Evolutionary conservation across 2,797 vertebrate species (phyloP), one percentile per base, ranked within the genome.

Genomic region (Leucoraja ocellata): DNA sequence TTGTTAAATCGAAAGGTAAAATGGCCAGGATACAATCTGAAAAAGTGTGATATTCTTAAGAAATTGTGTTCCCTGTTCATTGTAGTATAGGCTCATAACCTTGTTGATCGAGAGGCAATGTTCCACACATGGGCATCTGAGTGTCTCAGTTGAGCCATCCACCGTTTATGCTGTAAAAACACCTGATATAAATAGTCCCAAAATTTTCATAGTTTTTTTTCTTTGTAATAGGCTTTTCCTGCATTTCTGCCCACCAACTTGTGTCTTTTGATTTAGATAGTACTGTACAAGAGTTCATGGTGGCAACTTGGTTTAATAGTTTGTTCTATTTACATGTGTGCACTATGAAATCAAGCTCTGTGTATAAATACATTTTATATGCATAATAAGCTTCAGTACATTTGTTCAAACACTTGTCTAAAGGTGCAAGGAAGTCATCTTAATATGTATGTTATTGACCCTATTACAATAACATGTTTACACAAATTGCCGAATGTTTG

Each of bases 341-440:
- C 63, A 88, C 84, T 88, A 58, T 88, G 84, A 88, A 88, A 36
- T 88, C 84, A 36, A 36, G 32, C 61, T 86, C 28, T 88, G 28
- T 88, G 81, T 61, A 84, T 84, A 84, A 84, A 88, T 65, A 88
- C n/a, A 88, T 65, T 88, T 68, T 88, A 68, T 68, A 65, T 32
- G 32, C 54, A 61, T 88, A 68, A n/a, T 88, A 68, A 63, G 32
- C 61, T 65, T 68, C 68, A 32, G n/a, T 10, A 32, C 61, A 68
- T 88, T 68, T 88, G n/a, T 68, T 88, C 65, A 54, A 28, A 86
- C 14, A 1, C 58, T 65, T 84, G 25, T 11, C 25, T 28, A 36
- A 68, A 21, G 63, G 63, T 68, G 84, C 84, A 88, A 68, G 63
- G n/a, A 84, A 58, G 46, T 23, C 58, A 14, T 36, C 63, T 68